Evolutionary conservation across 2,888 invertebrate genomes (phyloP).

Genomic region (Diarsia dahlii): DNA sequence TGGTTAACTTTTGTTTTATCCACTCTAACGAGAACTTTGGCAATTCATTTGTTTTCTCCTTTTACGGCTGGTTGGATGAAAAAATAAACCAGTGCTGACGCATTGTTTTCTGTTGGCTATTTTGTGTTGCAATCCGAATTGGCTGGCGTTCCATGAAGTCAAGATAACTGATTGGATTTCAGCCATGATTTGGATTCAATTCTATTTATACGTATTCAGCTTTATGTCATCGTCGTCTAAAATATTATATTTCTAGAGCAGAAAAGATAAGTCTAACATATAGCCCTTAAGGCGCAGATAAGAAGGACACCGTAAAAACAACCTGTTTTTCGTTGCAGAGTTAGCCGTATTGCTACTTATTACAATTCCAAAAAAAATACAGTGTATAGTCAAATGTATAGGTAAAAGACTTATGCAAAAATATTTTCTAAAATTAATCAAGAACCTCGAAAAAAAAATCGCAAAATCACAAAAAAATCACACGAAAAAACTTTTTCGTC

Average conservation of each 20-base stretch:
- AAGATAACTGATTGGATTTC: slow-evolving; percentile 4
- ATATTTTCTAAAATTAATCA: too few species aligned
- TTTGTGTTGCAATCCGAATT: slow-evolving; percentile 49
- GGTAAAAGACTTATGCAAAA: too few species aligned
- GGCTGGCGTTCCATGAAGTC: slow-evolving; percentile 9
- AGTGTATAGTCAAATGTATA: too few species aligned
- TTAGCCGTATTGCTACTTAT: too few species aligned
- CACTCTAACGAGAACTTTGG: slow-evolving; percentile 75
- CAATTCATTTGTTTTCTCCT: slow-evolving; percentile 76
- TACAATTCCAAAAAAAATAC: too few species aligned
- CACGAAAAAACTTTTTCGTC: too few species aligned
- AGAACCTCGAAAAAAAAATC: too few species aligned
- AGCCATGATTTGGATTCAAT: background rate
- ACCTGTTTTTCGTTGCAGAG: too few species aligned
- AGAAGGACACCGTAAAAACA: too few species aligned
- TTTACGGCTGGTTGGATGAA: slow-evolving; percentile 65
- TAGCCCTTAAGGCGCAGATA: too few species aligned
- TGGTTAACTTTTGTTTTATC: slow-evolving; percentile 75
- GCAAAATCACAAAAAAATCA: too few species aligned
- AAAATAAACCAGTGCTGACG: slow-evolving; percentile 68
- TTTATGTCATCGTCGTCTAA: background rate
- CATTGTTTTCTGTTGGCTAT: slow-evolving; percentile 64
- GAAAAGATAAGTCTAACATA: too few species aligned
- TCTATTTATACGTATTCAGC: background rate
- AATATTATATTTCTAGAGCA: background rate